Percentiles rank a stretch among this genome's conserved stretches.
Conservation (phyloP, 2,113 vertebrate genomes). For the Istiophorus platypterus region DNA sequence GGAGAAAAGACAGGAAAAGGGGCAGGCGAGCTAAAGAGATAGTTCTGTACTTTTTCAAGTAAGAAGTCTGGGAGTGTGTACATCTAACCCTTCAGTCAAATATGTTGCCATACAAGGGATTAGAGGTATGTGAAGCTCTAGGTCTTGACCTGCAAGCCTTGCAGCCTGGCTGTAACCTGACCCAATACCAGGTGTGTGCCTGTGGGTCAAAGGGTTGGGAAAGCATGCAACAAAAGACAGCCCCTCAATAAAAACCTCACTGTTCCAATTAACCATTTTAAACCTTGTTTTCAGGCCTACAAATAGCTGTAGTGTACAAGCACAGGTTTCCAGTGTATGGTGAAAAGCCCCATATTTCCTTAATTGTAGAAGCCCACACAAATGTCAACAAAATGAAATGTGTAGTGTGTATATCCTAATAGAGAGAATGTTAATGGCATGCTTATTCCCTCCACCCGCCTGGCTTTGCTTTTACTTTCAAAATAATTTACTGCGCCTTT, state of each 20-base stretch:
- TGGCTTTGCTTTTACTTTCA: constrained; percentile 86
- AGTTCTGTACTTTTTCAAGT: constrained; percentile 71
- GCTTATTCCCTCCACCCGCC: constrained; percentile 74
- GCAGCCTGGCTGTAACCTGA: constrained; percentile 92
- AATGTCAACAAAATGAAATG: constrained; percentile 81
- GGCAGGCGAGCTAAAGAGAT: constrained; percentile 53
- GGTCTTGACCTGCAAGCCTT: constrained; percentile 91
- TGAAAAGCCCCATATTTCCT: constrained; percentile 68
- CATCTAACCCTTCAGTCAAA: constrained; percentile 78
- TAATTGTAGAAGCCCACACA: constrained; percentile 75
- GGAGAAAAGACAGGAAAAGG: constrained; percentile 55
- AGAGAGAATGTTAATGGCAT: constrained; percentile 83
- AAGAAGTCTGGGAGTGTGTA: constrained; percentile 65
- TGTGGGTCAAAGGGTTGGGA: constrained; percentile 90
- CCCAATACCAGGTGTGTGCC: constrained; percentile 96
- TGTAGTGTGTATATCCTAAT: constrained; percentile 76
- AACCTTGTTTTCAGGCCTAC: constrained; percentile 70
- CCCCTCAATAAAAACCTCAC: constrained; percentile 82
- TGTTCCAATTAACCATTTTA: constrained; percentile 83
- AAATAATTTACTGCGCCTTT: constrained; percentile 86
- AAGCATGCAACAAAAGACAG: constrained; percentile 84
- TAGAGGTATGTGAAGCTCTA: constrained; percentile 86
- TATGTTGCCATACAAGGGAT: constrained; percentile 86
- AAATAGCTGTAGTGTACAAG: constrained; percentile 46
- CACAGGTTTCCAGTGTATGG: constrained; percentile 34